Evolutionary conservation across 1,140 invertebrate species (phyloP).

Genomic region (Tribolium castaneum): DNA sequence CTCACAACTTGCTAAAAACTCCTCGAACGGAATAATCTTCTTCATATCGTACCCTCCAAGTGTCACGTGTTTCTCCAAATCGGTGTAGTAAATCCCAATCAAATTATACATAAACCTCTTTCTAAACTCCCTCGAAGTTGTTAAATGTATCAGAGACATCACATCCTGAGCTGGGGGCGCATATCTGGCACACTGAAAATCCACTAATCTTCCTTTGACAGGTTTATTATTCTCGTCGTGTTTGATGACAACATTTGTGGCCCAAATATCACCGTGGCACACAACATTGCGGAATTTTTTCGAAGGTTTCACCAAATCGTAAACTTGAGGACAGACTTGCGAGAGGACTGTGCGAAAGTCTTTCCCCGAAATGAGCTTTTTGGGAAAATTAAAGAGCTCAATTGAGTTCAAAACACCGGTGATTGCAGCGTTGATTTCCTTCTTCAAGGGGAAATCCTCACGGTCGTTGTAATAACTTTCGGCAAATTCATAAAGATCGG

Average conservation of each 20-base stretch:
- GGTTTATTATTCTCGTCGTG: conserved; percentile 56
- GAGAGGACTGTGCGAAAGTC: conserved; percentile 30
- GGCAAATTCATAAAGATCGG: conserved; percentile 48
- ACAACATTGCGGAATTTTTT: conserved; percentile 58
- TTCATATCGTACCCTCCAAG: conserved; percentile 40
- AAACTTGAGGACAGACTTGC: conserved; percentile 35
- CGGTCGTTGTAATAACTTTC: conserved; percentile 48
- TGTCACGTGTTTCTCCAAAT: conserved; percentile 48
- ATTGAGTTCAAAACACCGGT: conserved; percentile 40
- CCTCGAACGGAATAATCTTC: conserved; percentile 46
- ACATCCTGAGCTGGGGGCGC: conserved; percentile 65
- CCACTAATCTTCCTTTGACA: conserved; percentile 62
- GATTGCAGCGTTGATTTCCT: conserved; percentile 36
- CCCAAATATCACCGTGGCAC: conserved; percentile 65
- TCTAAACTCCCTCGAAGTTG: conserved; percentile 61
- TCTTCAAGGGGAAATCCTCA: conserved; percentile 26
- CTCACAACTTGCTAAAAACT: conserved; percentile 54
- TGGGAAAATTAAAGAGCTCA: conserved; percentile 30
- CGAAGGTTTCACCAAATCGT: conserved; percentile 47
- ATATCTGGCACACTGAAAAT: conserved; percentile 65
- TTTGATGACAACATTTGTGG: conserved; percentile 65
- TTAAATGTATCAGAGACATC: conserved; percentile 63
- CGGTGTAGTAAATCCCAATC: conserved; percentile 52
- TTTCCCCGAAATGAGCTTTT: conserved; percentile 38
- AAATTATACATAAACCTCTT: conserved; percentile 49